Percentiles rank a stretch among this genome's conserved stretches.
Conservation (phyloP, 2,113 vertebrate species). For the Tragelaphus strepsiceros region DNA sequence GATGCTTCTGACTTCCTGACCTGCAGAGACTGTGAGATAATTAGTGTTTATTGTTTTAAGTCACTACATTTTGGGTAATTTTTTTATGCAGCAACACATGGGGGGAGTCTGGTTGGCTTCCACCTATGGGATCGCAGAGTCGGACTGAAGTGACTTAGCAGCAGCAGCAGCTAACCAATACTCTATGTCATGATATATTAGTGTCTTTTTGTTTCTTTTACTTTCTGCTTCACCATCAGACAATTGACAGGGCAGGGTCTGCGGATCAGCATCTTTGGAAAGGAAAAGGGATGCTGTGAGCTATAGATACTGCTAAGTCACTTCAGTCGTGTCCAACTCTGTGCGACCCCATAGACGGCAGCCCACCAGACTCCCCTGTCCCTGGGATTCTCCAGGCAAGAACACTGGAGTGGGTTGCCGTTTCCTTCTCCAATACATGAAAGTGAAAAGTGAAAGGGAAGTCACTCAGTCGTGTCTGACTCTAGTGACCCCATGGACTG, state of each 20-base stretch:
- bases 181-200: not conserved
- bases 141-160: too few relatives aligned
- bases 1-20: not conserved
- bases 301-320: not conserved
- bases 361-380: too few relatives aligned
- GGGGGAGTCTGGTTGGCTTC: too few relatives aligned
- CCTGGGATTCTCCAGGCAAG: too few relatives aligned
- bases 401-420: too few relatives aligned
- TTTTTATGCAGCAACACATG: not conserved
- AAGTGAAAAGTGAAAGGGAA: too few relatives aligned
- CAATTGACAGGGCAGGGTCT: not conserved
- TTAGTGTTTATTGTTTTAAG: not conserved
- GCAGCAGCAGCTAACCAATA: not conserved
- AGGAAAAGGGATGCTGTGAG: not conserved
- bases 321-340: too few relatives aligned
- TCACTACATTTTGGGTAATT: not conserved
- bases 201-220: not conserved
- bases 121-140: too few relatives aligned
- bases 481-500: too few relatives aligned
- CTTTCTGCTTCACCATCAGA: not conserved
- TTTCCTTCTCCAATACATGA: too few relatives aligned
- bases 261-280: not conserved
- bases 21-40: not conserved
- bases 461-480: too few relatives aligned
- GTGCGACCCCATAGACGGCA: too few relatives aligned